Percentiles rank a stretch among this genome's conserved stretches.
Conservation (phyloP, 2,797 vertebrate genomes). For the Mus minutoides region DNA sequence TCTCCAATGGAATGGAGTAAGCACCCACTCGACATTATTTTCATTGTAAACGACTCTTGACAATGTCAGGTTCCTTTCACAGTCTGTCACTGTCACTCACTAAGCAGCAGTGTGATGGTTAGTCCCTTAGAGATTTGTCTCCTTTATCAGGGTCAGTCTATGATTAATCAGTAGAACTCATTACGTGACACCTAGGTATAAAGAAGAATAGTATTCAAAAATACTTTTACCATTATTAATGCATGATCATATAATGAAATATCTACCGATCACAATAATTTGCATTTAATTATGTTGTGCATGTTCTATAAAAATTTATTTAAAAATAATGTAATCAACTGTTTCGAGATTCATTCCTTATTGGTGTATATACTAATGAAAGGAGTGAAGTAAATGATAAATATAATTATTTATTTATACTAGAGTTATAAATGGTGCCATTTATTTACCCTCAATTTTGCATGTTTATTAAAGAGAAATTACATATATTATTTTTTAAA, state of each 20-base stretch:
- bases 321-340: background rate
- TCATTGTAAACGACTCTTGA: slow-evolving; percentile 80
- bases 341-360: background rate
- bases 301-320: background rate
- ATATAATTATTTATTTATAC: background rate
- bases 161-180: slow-evolving; percentile 69
- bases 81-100: slow-evolving; percentile 80
- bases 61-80: slow-evolving; percentile 77
- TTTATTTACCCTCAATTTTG: background rate
- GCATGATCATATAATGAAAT: background rate
- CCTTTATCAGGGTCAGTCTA: slow-evolving; percentile 79
- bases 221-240: slow-evolving; percentile 40
- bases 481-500: background rate
- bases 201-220: slow-evolving; percentile 25
- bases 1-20: slow-evolving; percentile 77
- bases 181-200: slow-evolving; percentile 35
- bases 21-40: slow-evolving; percentile 75
- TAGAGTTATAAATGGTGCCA: background rate
- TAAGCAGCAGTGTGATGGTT: slow-evolving; percentile 72
- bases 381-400: background rate
- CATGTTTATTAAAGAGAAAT: background rate
- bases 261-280: background rate
- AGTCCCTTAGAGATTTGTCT: slow-evolving; percentile 78
- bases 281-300: background rate
- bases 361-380: background rate